A percentile compares a stretch with the other conserved stretches of the same genome.
phyloP scores from a whole-genome alignment of 1,140 invertebrate species.

The Forficula auricularia region DNA sequence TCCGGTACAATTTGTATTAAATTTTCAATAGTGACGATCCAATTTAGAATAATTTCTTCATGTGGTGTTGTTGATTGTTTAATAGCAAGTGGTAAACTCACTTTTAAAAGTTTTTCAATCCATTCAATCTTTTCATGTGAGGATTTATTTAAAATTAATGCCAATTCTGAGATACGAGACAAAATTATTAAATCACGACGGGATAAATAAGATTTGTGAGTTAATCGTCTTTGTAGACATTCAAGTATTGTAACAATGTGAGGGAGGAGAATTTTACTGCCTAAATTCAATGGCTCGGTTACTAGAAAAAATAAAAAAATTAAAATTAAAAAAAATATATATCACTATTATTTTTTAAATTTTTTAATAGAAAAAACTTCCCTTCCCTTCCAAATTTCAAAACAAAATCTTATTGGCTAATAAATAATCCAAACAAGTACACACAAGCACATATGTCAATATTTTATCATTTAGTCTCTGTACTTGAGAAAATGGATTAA shows the following conservation, averaged over 20 bases:
- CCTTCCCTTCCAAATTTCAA: too few relatives aligned
- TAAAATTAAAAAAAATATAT: constrained; percentile 18
- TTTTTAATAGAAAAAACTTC: too few relatives aligned
- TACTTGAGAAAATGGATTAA: too few relatives aligned
- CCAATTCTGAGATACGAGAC: constrained; percentile 55
- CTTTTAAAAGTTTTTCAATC: constrained; percentile 44
- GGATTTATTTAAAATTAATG: constrained; percentile 13
- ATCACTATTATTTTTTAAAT: constrained; percentile 9
- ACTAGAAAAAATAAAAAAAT: constrained; percentile 21
- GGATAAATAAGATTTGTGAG: constrained; percentile 12
- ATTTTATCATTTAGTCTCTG: too few relatives aligned
- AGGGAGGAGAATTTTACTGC: constrained; percentile 51
- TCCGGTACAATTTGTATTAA: constrained; percentile 46
- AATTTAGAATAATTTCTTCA: constrained; percentile 41
- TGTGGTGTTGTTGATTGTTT: constrained; percentile 34
- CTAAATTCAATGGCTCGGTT: constrained; percentile 41
- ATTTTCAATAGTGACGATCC: constrained; percentile 53
- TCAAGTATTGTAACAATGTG: constrained; percentile 52
- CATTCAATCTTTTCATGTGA: constrained; percentile 39
- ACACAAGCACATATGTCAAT: too few relatives aligned
- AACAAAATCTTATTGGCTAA: too few relatives aligned
- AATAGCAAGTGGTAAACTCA: constrained; percentile 55
- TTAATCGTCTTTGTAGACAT: constrained; percentile 35
- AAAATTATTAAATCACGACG: constrained; percentile 60
- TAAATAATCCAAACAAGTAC: too few relatives aligned